phyloP scores from a whole-genome alignment of 2,113 vertebrate genomes.

The Aleadryas rufinucha region DNA sequence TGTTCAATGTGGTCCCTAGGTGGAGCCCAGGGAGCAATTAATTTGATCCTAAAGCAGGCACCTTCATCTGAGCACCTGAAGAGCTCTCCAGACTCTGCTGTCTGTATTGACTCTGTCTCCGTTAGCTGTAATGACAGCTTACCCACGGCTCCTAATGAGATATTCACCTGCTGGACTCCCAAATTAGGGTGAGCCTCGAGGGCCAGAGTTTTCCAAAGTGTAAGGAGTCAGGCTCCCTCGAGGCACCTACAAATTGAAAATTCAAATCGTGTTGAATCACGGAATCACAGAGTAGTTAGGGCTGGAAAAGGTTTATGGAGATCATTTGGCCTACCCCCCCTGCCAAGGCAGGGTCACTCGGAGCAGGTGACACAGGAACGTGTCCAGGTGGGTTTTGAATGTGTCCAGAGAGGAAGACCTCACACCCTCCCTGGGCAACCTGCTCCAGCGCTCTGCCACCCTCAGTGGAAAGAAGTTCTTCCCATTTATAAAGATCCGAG shows the following conservation, averaged over 20 bases:
- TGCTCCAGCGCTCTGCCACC: not conserved
- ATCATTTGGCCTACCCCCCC: not conserved
- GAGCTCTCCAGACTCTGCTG: not conserved
- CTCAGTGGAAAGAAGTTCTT: rapidly evolving
- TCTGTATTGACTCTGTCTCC: rapidly evolving
- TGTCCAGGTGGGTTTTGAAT: not conserved
- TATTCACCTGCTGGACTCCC: rapidly evolving
- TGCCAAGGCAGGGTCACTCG: not conserved
- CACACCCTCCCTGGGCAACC: not conserved
- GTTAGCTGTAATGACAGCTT: rapidly evolving
- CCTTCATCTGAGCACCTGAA: not conserved
- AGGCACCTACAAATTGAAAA: not conserved
- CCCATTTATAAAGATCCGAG: rapidly evolving
- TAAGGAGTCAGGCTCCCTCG: not conserved
- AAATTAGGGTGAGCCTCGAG: not conserved
- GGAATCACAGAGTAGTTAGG: too few relatives aligned
- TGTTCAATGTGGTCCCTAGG: rapidly evolving
- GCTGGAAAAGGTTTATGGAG: not conserved
- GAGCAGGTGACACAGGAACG: not conserved
- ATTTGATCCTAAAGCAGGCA: not conserved
- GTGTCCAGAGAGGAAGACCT: not conserved
- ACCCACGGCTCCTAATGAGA: not conserved
- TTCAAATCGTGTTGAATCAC: not conserved
- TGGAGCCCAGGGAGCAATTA: not conserved
- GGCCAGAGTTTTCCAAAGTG: rapidly evolving